Evolutionary conservation across 2,797 vertebrate species (phyloP).

Genomic region (Lagocephalus sceleratus): DNA sequence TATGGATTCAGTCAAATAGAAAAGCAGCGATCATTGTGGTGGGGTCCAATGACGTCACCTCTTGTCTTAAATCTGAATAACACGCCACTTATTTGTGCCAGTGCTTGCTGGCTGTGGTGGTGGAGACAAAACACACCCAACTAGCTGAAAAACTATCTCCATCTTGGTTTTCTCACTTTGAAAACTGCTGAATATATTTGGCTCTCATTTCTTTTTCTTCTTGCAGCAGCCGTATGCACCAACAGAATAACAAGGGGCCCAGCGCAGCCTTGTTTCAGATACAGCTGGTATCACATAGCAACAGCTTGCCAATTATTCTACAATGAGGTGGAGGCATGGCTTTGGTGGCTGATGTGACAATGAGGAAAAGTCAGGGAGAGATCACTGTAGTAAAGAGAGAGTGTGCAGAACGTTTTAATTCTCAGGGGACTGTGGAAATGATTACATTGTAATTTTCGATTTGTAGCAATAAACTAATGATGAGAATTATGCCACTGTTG

Average conservation of each 20-base stretch:
- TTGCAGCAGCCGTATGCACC: conserved; percentile 1
- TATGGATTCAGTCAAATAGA: too few relatives aligned
- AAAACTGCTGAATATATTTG: conserved; percentile 2
- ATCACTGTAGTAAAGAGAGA: too few relatives aligned
- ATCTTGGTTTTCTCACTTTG: background rate
- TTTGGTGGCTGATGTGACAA: conserved; percentile 8
- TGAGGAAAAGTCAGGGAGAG: background rate
- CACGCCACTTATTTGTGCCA: background rate
- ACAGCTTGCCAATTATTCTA: conserved; percentile 26
- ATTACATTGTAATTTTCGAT: too few relatives aligned
- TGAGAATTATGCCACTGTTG: too few relatives aligned
- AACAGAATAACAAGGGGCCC: conserved; percentile 15
- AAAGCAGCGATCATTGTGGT: background rate
- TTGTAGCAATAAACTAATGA: too few relatives aligned
- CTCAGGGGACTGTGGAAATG: too few relatives aligned
- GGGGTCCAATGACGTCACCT: too few relatives aligned
- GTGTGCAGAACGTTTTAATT: too few relatives aligned
- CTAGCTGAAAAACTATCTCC: background rate
- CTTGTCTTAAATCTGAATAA: background rate
- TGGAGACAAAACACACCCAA: background rate
- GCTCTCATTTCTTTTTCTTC: background rate
- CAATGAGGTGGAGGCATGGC: background rate
- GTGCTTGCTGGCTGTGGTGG: background rate
- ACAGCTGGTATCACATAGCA: conserved; percentile 24
- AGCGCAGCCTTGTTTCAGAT: conserved; percentile 13